Percentiles rank a stretch among this genome's conserved stretches.
These are phyloP conservation scores for Uropsilus gracilis DNA, from an alignment of 2,113 vertebrate genomes.

Conservation along the genomic window DNA sequence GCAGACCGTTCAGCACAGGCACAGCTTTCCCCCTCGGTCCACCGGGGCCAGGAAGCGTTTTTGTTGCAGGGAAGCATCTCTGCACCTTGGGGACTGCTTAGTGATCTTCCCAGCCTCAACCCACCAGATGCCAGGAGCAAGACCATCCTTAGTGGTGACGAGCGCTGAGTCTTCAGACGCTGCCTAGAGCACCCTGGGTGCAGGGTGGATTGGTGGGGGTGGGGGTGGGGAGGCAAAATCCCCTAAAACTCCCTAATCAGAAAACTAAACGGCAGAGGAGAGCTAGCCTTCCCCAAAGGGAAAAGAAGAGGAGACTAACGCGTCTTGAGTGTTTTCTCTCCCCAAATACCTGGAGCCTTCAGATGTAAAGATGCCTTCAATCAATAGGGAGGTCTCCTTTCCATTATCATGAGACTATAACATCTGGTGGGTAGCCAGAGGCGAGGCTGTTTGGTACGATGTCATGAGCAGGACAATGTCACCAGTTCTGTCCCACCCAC, in stretches of 20 bases:
- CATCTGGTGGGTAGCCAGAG: no score
- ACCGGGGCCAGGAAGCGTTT: background rate
- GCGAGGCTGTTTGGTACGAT: background rate
- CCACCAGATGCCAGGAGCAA: background rate
- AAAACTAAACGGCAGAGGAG: background rate
- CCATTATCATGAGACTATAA: accelerated
- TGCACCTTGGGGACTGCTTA: background rate
- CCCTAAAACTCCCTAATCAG: background rate
- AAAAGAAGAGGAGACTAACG: accelerated
- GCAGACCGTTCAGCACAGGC: no score
- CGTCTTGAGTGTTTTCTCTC: background rate
- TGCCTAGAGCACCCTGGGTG: no score
- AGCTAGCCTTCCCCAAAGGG: background rate
- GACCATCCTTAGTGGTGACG: background rate
- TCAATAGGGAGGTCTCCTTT: accelerated
- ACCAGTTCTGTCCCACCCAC: background rate
- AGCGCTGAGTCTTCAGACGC: background rate
- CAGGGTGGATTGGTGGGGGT: no score
- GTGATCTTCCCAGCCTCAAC: background rate
- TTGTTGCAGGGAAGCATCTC: no score
- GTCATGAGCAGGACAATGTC: accelerated
- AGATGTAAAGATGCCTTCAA: no score
- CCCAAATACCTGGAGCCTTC: background rate
- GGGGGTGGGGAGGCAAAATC: no score
- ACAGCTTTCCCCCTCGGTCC: background rate